These are phyloP conservation scores for Chrysolina americana DNA, from an alignment of 2,888 invertebrate species.

Conservation along the genomic window DNA sequence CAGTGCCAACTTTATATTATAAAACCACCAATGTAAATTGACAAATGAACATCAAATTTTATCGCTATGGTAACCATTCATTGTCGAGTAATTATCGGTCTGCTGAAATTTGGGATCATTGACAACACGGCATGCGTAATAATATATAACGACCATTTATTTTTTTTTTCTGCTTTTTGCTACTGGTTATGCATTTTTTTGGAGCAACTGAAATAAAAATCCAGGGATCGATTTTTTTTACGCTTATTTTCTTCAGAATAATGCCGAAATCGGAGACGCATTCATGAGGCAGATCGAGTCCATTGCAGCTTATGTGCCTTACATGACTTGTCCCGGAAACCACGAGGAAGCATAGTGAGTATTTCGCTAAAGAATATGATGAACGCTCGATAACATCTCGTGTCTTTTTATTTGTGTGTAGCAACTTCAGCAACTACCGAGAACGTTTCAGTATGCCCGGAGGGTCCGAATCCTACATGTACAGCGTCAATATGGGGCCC, in stretches of 20 bases:
- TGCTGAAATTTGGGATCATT: too few relatives aligned
- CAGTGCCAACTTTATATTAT: too few relatives aligned
- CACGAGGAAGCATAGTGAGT: slow-evolving; percentile 88
- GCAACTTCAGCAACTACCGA: slow-evolving; percentile 96
- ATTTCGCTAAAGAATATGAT: not conserved
- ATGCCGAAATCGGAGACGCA: slow-evolving; percentile 89
- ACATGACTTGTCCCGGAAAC: slow-evolving; percentile 95
- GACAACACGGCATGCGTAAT: too few relatives aligned
- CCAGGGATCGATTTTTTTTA: too few relatives aligned
- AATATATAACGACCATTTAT: too few relatives aligned
- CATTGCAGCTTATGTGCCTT: slow-evolving; percentile 91
- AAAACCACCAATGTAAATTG: too few relatives aligned
- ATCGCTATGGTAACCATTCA: too few relatives aligned
- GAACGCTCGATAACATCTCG: not conserved
- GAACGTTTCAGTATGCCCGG: slow-evolving; percentile 94
- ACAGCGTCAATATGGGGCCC: slow-evolving; percentile 91
- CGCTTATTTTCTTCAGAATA: slow-evolving; percentile 68
- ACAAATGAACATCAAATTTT: too few relatives aligned
- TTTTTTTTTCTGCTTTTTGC: too few relatives aligned
- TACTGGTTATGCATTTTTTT: too few relatives aligned
- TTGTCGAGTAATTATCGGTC: too few relatives aligned
- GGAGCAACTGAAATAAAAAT: too few relatives aligned
- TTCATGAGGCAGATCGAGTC: slow-evolving; percentile 95
- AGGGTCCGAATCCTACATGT: slow-evolving; percentile 79
- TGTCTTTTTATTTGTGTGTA: slow-evolving; percentile 64